Base-by-base conservation (phyloP, 2,888 invertebrate genomes). In the Tridacna crocea region DNA sequence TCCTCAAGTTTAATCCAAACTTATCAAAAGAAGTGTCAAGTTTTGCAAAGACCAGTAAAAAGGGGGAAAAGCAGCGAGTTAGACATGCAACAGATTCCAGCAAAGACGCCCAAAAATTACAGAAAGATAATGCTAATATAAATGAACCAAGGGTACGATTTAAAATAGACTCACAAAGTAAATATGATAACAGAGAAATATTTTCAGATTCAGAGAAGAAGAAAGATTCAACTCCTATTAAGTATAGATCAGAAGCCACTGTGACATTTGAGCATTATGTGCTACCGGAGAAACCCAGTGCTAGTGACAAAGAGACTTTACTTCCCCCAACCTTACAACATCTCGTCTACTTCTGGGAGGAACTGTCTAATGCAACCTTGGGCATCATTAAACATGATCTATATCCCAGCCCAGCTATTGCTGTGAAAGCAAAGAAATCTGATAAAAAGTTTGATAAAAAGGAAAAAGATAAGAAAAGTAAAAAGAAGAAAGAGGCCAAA, bases 281-380 rank as follows among this genome's bases (percentile, higher is more conserved):
- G 46, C 68, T 84, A 60, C 84, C 84, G 17, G 86, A 87, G 47
- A 86, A 87, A n/a, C 66, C 78, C 0, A 68, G 47, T 19, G 61
- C 77, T 11, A 72, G 70, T n/a, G 87, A 89, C 15, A 88, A 91
- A 76, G 91, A 92, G 61, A 89, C 91, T 1, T 93, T 94, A 66
- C 94, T 98, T 79, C 98, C 98, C 0, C 97, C 98, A 0, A 98
- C 98, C 0, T 94, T 98, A 72, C 97, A 98, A 75, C 97, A 98
- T 76, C 95, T 99, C 13, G 98, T 98, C n/a, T 92, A 93, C 80
- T 95, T 98, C 48, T 99, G 99, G 99, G 98, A 98, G 92, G 97
- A 98, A 77, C 95, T 99, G 70, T 93, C 94, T 15, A 88, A 91
- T 65, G 96, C 96, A 80, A 96, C 96, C 0, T 87, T 94, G 13